Base-by-base conservation (phyloP, 1,140 invertebrate genomes). In the Calliopsis andreniformis region DNA sequence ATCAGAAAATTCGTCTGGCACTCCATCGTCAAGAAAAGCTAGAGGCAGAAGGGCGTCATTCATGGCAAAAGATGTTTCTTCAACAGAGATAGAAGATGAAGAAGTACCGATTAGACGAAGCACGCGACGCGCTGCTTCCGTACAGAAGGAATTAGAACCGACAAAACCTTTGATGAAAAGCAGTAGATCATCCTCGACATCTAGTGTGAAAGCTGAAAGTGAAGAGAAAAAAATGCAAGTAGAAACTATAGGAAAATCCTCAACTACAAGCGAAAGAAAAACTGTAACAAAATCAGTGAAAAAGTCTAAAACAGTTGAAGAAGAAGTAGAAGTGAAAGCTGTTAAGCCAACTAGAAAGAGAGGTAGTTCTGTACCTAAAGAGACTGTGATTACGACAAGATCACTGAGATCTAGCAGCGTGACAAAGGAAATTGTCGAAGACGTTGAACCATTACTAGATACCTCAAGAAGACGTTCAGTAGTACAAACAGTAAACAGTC, bases 311-410 rank as follows among this genome's bases (percentile, higher is more conserved):
- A 30, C 5, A 8, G 56, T 23, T 20, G 68, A 59, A 16, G 23
- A 30, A 1, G 75, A 83, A 18, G 12, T 64, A 56, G 51, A 71
- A 51, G 7, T 10, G 6, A 45, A 35, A 4, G 2, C 1, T 16
- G 42, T 43, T 5, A 69, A 59, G 49, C 16, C 23, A 16, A 72
- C 20, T 3, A 63, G 70, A 18, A 87, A 62, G 70, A 83, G 87
- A 3, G 80, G 81, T 30, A 83, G 47, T 63, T 90, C 89, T 1
- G 59, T 87, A 10, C 87, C 88, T 10, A 88, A 86, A 20, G 88
- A 89, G 42, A 39, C 56, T 4, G n/a, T 42, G 14, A 66, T 64
- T 10, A 6, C 32, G 3, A 1, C 39, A 7, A 72, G 70, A 28
- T 71, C 18, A 32, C 61, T 68, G 70, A 78, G 76, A 1, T 78